Evolutionary conservation across 2,797 vertebrate species (phyloP).

Genomic region (Semotilus atromaculatus): DNA sequence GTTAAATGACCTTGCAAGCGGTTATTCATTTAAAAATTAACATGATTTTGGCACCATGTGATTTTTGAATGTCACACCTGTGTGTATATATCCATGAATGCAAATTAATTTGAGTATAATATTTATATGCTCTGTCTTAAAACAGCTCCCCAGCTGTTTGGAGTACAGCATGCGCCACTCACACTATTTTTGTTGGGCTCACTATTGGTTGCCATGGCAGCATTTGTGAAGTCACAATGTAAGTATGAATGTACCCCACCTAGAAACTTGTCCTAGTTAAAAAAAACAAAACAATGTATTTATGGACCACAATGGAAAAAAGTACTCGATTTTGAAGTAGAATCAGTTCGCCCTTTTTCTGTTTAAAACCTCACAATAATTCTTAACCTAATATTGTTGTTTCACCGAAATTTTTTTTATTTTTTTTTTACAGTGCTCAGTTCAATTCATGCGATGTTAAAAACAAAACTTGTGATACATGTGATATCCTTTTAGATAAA

Average conservation of each 20-base stretch:
- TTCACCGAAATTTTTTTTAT: not conserved
- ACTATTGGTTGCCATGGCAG: conserved; percentile 70
- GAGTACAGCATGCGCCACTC: conserved; percentile 61
- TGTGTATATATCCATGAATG: not conserved
- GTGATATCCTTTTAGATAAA: not conserved
- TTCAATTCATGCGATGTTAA: not conserved
- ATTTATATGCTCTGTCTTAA: conserved; percentile 68
- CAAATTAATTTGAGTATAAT: conserved; percentile 7
- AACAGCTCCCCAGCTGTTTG: conserved; percentile 65
- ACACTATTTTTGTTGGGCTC: conserved; percentile 71
- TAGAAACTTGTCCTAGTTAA: conserved; percentile 24
- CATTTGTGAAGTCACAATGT: conserved; percentile 72
- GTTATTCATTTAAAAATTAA: not conserved
- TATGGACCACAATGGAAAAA: not conserved
- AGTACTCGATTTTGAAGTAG: not conserved
- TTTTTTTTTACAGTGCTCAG: not conserved
- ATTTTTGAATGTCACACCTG: not conserved
- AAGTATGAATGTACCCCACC: conserved; percentile 67
- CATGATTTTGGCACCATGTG: not conserved
- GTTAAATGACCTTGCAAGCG: not conserved
- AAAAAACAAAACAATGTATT: not conserved
- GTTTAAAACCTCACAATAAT: not conserved
- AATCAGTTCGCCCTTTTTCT: not conserved
- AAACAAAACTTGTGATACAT: no score
- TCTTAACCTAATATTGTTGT: not conserved